These are phyloP conservation scores for Sphaerophoria taeniata DNA, from an alignment of 2,888 invertebrate genomes.

Conservation along the genomic window DNA sequence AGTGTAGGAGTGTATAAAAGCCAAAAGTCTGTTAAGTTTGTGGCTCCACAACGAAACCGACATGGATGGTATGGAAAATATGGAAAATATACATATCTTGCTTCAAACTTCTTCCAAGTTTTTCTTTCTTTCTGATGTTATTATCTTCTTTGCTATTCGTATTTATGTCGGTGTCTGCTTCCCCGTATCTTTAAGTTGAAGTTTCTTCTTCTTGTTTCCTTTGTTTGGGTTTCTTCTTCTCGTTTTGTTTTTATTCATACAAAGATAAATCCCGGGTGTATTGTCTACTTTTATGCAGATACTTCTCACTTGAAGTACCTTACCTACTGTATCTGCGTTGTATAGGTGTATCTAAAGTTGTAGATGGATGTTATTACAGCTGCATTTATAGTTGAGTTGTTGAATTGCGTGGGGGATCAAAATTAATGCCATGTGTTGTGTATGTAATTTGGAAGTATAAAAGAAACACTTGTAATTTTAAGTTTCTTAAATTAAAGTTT, in stretches of 20 bases:
- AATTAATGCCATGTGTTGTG: conserved; percentile 11
- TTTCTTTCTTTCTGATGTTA: not conserved
- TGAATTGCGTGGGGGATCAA: conserved; percentile 13
- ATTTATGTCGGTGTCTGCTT: not conserved
- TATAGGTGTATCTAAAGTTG: not conserved
- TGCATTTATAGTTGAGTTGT: conserved; percentile 8
- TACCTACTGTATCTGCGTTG: not conserved
- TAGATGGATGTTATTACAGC: not conserved
- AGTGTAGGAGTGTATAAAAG: not conserved
- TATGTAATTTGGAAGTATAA: too few relatives aligned
- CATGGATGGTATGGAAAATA: not conserved
- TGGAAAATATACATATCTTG: conserved; percentile 7
- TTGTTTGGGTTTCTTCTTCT: conserved; percentile 40
- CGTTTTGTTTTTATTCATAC: not conserved
- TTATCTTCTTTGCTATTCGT: not conserved
- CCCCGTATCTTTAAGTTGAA: conserved; percentile 11
- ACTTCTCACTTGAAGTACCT: conserved; percentile 19
- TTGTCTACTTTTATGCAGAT: conserved; percentile 31
- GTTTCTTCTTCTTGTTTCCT: conserved; percentile 19
- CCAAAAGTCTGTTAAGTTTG: not conserved
- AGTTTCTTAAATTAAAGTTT: too few relatives aligned
- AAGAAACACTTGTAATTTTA: too few relatives aligned
- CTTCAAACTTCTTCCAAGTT: conserved; percentile 1
- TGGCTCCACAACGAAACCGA: not conserved
- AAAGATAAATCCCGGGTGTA: conserved; percentile 11